These are phyloP conservation scores for Atlantisia rogersi DNA, from an alignment of 2,113 vertebrate species.

Conservation along the genomic window DNA sequence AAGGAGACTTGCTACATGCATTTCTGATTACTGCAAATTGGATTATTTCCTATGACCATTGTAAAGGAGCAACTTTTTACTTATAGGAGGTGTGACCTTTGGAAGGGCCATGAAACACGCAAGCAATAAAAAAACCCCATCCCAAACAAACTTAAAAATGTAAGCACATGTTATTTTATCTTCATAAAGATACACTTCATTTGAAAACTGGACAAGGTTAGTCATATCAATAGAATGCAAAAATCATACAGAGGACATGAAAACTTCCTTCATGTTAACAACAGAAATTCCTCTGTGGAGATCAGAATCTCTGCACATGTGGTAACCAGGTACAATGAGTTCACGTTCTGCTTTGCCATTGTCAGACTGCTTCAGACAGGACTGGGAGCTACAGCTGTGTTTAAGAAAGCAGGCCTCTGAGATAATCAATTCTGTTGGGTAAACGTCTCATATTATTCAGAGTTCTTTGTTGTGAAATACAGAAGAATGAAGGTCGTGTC, in stretches of 20 bases:
- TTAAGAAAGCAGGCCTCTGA: constrained; percentile 18
- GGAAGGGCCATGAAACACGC: background rate
- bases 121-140: background rate
- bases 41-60: background rate
- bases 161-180: background rate
- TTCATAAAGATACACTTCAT: background rate
- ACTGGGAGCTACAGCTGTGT: background rate
- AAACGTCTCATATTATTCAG: constrained; percentile 31
- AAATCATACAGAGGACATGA: background rate
- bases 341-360: background rate
- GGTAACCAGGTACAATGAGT: background rate
- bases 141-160: background rate
- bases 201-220: background rate
- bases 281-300: background rate
- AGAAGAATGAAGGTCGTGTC: background rate
- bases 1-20: background rate
- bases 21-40: background rate
- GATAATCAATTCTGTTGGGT: constrained; percentile 20
- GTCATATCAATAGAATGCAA: background rate
- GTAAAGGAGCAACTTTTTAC: background rate
- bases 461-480: constrained; percentile 23
- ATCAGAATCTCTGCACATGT: background rate
- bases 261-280: background rate
- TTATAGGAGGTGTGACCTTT: background rate
- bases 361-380: background rate